phyloP scores from a whole-genome alignment of 2,888 invertebrate species.

The Plutella xylostella region DNA sequence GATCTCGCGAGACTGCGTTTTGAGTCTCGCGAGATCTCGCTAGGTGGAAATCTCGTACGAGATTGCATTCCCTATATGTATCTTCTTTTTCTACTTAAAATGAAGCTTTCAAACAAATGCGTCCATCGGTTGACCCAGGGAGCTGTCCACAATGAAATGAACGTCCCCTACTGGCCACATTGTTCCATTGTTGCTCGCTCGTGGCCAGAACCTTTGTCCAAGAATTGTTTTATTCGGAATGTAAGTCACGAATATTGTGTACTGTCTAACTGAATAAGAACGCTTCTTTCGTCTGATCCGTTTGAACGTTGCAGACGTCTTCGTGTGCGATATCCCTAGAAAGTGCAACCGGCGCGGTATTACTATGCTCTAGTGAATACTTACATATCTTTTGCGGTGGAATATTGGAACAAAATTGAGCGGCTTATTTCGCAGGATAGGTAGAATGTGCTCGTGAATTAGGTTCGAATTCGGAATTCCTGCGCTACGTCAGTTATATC shows the following conservation, averaged over 20 bases:
- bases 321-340: slow-evolving; percentile 28
- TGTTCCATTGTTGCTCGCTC: slow-evolving; percentile 59
- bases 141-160: slow-evolving; percentile 55
- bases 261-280: slow-evolving; percentile 57
- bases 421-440: not conserved
- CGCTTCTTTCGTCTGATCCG: slow-evolving; percentile 22
- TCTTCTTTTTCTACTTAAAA: slow-evolving; percentile 3
- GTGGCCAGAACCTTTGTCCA: slow-evolving; percentile 64
- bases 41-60: too few species aligned
- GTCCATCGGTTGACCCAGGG: slow-evolving; percentile 24
- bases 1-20: too few species aligned
- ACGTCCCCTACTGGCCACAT: slow-evolving; percentile 49
- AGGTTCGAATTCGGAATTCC: slow-evolving; percentile 4
- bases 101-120: slow-evolving; percentile 2
- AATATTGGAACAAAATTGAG: slow-evolving; percentile 38
- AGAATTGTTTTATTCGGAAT: slow-evolving; percentile 67
- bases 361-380: slow-evolving; percentile 33
- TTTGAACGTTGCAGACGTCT: slow-evolving; percentile 29
- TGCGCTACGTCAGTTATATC: slow-evolving; percentile 4
- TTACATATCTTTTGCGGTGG: slow-evolving; percentile 34
- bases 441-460: not conserved
- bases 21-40: too few species aligned
- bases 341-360: slow-evolving; percentile 43
- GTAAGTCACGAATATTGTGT: slow-evolving; percentile 68
- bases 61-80: too few species aligned